Evolutionary conservation across 1,140 invertebrate species (phyloP), one percentile per base, ranked within the genome.

Genomic region (Procambarus virginalis): DNA sequence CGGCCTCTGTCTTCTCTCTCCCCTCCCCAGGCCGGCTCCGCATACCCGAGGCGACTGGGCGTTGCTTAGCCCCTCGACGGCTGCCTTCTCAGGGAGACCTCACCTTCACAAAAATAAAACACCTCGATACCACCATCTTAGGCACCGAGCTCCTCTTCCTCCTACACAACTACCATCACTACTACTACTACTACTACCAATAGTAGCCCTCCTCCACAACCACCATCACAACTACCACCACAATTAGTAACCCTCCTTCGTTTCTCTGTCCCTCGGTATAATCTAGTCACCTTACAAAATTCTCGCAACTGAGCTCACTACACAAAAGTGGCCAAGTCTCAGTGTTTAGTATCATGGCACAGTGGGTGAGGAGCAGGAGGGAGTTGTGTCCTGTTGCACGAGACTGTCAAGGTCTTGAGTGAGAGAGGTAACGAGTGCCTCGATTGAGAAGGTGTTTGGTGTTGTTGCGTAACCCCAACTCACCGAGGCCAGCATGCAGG

Each of bases 31-130:
- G 70, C 80, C 68, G 34, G 34, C 70, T 45, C 80, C 20, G 81
- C 87, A 84, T 81, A 89, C 87, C 87, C 70, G 81, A 77, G 87
- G 55, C 46, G 87, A 89, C 87, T 89, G 87, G 87, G 87, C 87
- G 87, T 77, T 89, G 87, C 87, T 89, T 89, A 84, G 84, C 22
- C 10, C 80, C 58, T 84, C 80, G 45, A 77, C 80, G 55, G 34
- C 73, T 55, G 70, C 79, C 79, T 51, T 81, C n/a, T 76, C 12
- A 12, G 55, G 55, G 55, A 12, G 55, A 58, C 12, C 55, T 58
- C 12, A 34, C 34, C 34, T 34, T 34, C 34, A 34, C 34, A 34
- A 34, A 34, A 34, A 34, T 34, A 34, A 34, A 34, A 34, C 55
- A 58, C 55, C 55, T 9, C 55, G 8, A 58, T 4, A 64, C 60